phyloP scores from a whole-genome alignment of 2,888 invertebrate species.

The Boloria selene region DNA sequence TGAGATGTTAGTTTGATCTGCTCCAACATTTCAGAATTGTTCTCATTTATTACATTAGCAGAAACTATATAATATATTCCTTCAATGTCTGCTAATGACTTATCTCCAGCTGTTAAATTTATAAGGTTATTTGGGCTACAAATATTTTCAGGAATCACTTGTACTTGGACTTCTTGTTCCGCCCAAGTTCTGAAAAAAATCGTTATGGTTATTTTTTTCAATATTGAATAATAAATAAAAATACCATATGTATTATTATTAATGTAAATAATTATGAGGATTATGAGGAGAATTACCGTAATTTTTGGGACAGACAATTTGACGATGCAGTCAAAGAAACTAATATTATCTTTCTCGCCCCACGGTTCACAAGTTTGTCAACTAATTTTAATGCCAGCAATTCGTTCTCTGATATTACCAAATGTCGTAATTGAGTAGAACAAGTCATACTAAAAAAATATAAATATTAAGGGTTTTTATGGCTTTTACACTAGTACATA shows the following conservation, averaged over 20 bases:
- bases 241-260: neutral
- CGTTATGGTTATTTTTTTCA: neutral
- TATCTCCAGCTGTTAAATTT: slow-evolving; percentile 12
- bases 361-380: slow-evolving; percentile 51
- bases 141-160: neutral
- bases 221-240: neutral
- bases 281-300: no score
- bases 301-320: slow-evolving; percentile 22
- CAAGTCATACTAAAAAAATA: slow-evolving; percentile 45
- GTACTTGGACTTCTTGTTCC: slow-evolving; percentile 21
- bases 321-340: slow-evolving; percentile 38
- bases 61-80: slow-evolving; percentile 28
- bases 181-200: slow-evolving; percentile 26
- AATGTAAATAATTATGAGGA: neutral
- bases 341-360: slow-evolving; percentile 51
- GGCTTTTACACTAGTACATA: neutral
- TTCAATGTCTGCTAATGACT: slow-evolving; percentile 16
- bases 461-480: neutral
- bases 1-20: slow-evolving; percentile 11
- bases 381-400: slow-evolving; percentile 48
- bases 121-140: slow-evolving; percentile 2
- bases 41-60: slow-evolving; percentile 3
- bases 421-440: slow-evolving; percentile 45
- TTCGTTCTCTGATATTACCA: slow-evolving; percentile 52
- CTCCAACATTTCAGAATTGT: slow-evolving; percentile 18